Base-by-base conservation (phyloP, 2,113 vertebrate genomes). In the Cinclus cinclus region DNA sequence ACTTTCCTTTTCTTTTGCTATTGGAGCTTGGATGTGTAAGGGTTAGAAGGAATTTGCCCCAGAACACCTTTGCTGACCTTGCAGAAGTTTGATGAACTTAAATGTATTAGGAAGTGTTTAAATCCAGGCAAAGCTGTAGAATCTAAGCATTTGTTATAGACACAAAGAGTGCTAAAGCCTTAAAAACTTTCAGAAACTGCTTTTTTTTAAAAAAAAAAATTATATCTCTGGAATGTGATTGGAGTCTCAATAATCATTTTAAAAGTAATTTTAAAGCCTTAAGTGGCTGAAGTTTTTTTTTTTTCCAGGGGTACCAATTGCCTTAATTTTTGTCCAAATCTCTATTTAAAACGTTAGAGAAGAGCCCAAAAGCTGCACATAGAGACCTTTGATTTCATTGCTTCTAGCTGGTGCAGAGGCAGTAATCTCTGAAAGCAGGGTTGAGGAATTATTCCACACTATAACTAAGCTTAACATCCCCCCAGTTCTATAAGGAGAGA, bases 151-250 rank as follows among this genome's bases (percentile, higher is more conserved):
- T 75, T 59, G 27, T 8, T 69, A 24, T 6, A 53, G 12, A 49
- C 2, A 8, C 1, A 12, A 25, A 23, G n/a, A 62, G 8, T 2
- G 1, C 6, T 63, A 28, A 47, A 64, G 8, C 20, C 55, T 62
- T 65, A 65, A 92, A 88, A 11, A 13, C 23, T 67, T 88, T 80
- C 25, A 74, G 25, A 77, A 73, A 76, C 24, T 31, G 6, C 0
- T 77, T 8, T 23, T 52, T 52, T 28, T 52, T 33, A 16, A 15
- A 7, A 5, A 19, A 21, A 8, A 44, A 22, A 37, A 37, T n/a
- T n/a, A 37, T 13, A 27, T 33, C 15, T 63, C 47, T 47, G 44
- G 16, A 75, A 85, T 56, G 50, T 60, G 74, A 53, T 85, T 81
- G 47, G 11, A 42, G 7, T 31, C 47, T 70, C 25, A 46, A 31